These are phyloP conservation scores for Oegoconia quadripuncta DNA, from an alignment of 2,888 invertebrate species.

Conservation along the genomic window DNA sequence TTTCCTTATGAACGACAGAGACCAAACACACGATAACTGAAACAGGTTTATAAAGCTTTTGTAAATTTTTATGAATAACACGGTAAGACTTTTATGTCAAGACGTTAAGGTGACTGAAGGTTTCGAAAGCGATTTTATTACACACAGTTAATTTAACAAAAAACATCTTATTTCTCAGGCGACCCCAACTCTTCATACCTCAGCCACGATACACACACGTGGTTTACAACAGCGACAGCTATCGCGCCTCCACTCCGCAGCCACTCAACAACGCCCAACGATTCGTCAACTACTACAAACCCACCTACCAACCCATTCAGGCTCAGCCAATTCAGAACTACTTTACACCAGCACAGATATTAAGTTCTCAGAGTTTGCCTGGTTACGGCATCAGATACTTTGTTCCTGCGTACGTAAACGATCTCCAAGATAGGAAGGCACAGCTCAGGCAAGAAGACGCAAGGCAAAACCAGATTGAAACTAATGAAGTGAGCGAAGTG, in stretches of 20 bases:
- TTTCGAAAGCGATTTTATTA: too few species aligned
- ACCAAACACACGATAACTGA: too few species aligned
- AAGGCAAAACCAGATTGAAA: conserved; percentile 54
- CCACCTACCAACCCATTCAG: conserved; percentile 21
- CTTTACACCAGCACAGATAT: conserved; percentile 49
- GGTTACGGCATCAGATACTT: conserved; percentile 66
- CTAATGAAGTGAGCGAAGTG: conserved; percentile 41
- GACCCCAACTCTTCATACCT: conserved; percentile 61
- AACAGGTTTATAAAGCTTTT: too few species aligned
- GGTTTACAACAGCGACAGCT: conserved; percentile 37
- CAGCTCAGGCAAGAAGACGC: conserved; percentile 53
- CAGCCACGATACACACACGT: conserved; percentile 64
- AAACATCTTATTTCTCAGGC: conserved; percentile 39
- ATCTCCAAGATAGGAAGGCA: conserved; percentile 32
- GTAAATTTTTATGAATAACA: too few species aligned
- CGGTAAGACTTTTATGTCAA: too few species aligned
- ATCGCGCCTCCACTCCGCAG: conserved; percentile 31
- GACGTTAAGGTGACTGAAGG: too few species aligned
- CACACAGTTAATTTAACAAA: conserved; percentile 2
- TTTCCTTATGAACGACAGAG: too few species aligned
- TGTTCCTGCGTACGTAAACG: conserved; percentile 45
- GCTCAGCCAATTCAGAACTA: conserved; percentile 39
- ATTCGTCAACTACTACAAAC: conserved; percentile 64
- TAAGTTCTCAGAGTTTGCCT: conserved; percentile 61
- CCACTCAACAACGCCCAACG: conserved; percentile 58